Base-by-base conservation (phyloP, 2,888 invertebrate genomes). In the Adela reaumurella region DNA sequence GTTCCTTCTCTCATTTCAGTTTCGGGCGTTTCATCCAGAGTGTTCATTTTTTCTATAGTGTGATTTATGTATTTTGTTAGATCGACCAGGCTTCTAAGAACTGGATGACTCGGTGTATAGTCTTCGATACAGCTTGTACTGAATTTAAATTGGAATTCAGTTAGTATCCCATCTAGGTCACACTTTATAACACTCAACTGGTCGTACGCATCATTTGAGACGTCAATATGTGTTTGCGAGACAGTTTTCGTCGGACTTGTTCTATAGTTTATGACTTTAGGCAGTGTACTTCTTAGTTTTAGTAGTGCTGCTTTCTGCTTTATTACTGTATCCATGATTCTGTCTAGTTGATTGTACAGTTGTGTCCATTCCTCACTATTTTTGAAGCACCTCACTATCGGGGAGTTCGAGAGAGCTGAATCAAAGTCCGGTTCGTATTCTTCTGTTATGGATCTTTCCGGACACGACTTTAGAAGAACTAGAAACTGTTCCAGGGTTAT, bases 401-500 rank as follows among this genome's bases (percentile, higher is more conserved):
- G 65, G 0, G 77, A 76, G 49, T 70, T 59, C 0, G 70, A 71
- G 16, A 79, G 46, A 2, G 70, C 60, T 3, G 53, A 49, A 53
- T 80, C 80, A 35, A 80, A 78, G 46, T 73, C 58, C 3, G 71
- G 69, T 53, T 69, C 69, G 2, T 55, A 56, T 50, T 62, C 60
- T 1, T 59, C 50, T n/a, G n/a, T n/a, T n/a, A n/a, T n/a, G 41
- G 57, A 55, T 52, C 62, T 60, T 54, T 70, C 71, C 17, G 79
- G 79, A 28, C 67, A 65, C 0, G 74, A 83, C 57, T 86, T 81
- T 1, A 93, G 62, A 17, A 92, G 68, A 1, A 89, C 64, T 50
- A 76, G 68, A 57, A 88, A 85, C 61, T 94, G 92, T 54, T 87
- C 84, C 19, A 90, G 67, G 10, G 85, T 72, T 49, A 83, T 72